phyloP scores from a whole-genome alignment of 2,797 vertebrate genomes.

The Champsocephalus gunnari region DNA sequence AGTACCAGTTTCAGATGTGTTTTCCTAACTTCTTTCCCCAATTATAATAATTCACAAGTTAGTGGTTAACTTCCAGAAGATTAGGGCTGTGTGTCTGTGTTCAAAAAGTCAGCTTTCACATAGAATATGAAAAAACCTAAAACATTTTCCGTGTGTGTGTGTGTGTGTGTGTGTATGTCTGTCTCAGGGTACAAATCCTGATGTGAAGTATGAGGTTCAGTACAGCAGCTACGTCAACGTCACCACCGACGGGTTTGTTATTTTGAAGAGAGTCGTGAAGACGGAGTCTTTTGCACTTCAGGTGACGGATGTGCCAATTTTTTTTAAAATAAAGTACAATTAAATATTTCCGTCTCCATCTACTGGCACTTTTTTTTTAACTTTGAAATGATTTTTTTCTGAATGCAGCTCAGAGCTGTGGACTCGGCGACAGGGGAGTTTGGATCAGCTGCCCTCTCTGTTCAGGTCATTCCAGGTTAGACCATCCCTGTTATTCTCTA shows the following conservation, averaged over 20 bases:
- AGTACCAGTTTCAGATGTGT: background rate
- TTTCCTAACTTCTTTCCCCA: background rate
- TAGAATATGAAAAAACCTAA: accelerated
- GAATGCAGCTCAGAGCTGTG: conserved; percentile 78
- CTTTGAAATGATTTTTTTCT: background rate
- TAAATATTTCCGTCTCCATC: no score
- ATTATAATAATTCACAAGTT: no score
- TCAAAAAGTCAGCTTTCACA: no score
- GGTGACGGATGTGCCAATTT: conserved; percentile 45
- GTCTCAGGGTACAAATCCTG: conserved; percentile 89
- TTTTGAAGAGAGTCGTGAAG: conserved; percentile 83
- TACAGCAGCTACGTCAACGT: conserved; percentile 88
- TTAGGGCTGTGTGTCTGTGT: no score
- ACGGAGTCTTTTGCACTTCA: conserved; percentile 82
- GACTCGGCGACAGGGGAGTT: conserved; percentile 80
- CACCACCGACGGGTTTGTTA: conserved; percentile 87
- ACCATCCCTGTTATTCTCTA: background rate
- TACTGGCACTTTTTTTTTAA: background rate
- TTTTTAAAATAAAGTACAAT: no score
- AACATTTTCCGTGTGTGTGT: background rate
- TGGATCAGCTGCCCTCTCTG: conserved; percentile 82
- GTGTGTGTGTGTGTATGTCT: background rate
- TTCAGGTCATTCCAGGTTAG: conserved; percentile 83
- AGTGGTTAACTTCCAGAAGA: no score
- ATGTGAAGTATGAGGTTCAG: conserved; percentile 86